Percentiles rank a stretch among this genome's conserved stretches.
These are phyloP conservation scores for Sebastes taczanowskii DNA, from an alignment of 2,797 vertebrate genomes.

Conservation along the genomic window DNA sequence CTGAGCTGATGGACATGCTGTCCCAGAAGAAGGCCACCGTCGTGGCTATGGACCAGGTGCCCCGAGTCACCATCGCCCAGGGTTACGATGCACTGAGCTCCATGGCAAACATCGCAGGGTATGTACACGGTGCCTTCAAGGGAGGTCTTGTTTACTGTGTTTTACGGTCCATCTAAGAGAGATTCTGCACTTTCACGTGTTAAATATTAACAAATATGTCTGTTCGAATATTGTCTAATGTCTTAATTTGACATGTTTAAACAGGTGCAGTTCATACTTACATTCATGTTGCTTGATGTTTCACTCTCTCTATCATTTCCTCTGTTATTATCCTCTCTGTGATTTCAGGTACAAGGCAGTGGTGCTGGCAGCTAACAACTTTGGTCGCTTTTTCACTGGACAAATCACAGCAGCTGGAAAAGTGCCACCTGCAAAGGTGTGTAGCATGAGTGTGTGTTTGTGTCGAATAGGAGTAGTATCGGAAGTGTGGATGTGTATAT, in stretches of 20 bases:
- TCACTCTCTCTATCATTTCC: neutral
- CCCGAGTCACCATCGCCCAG: slow-evolving; percentile 88
- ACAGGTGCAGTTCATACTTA: neutral
- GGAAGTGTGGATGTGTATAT: neutral
- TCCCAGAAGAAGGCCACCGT: slow-evolving; percentile 81
- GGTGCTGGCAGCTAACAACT: slow-evolving; percentile 94
- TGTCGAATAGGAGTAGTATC: neutral
- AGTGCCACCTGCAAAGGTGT: slow-evolving; percentile 83
- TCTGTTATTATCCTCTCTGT: neutral
- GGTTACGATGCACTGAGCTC: slow-evolving; percentile 86
- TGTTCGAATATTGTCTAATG: neutral
- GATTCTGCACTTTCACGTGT: neutral
- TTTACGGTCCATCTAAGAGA: neutral
- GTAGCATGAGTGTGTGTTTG: neutral
- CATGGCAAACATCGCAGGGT: slow-evolving; percentile 88
- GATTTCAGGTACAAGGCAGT: slow-evolving; percentile 93
- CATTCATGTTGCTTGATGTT: neutral
- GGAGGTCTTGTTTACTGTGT: neutral
- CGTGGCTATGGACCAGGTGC: slow-evolving; percentile 87
- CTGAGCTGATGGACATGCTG: slow-evolving; percentile 81
- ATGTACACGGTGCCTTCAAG: neutral
- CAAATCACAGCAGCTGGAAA: slow-evolving; percentile 84
- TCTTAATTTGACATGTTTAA: neutral
- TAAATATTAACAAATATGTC: neutral
- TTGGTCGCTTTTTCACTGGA: slow-evolving; percentile 87